phyloP scores from a whole-genome alignment of 2,797 vertebrate genomes.

The Caiman crocodilus region DNA sequence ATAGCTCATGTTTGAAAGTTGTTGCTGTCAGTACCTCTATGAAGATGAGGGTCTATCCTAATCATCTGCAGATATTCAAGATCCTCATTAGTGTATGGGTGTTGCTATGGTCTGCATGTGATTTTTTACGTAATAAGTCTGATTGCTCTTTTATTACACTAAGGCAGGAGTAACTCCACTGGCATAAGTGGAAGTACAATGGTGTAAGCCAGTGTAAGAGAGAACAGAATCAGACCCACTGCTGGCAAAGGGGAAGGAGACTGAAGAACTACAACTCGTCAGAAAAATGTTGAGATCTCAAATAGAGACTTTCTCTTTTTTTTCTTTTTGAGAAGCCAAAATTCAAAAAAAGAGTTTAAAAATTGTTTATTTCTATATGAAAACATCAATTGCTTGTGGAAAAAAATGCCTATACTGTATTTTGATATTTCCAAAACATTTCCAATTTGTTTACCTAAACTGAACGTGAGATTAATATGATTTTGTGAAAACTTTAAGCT shows the following conservation, averaged over 20 bases:
- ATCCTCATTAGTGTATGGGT: neutral
- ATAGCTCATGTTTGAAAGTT: neutral
- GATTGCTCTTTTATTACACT: neutral
- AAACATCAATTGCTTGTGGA: too few species aligned
- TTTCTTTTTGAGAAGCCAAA: neutral
- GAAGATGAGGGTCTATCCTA: neutral
- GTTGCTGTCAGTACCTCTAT: neutral
- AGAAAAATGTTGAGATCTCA: neutral
- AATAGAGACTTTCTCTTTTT: neutral
- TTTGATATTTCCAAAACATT: neutral
- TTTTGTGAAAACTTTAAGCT: neutral
- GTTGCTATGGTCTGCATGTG: neutral
- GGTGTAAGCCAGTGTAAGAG: fast-evolving
- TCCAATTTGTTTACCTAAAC: neutral
- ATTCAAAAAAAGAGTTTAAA: neutral
- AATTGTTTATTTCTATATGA: too few species aligned
- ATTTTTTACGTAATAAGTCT: neutral
- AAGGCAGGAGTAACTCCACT: neutral
- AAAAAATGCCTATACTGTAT: too few species aligned
- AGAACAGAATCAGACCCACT: neutral
- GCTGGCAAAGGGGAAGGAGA: neutral
- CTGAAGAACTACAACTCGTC: neutral
- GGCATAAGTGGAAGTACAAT: neutral
- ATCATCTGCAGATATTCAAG: neutral
- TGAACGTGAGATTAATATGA: constrained; percentile 15